Conservation (phyloP, 2,888 invertebrate species). For the Polydesmus complanatus region DNA sequence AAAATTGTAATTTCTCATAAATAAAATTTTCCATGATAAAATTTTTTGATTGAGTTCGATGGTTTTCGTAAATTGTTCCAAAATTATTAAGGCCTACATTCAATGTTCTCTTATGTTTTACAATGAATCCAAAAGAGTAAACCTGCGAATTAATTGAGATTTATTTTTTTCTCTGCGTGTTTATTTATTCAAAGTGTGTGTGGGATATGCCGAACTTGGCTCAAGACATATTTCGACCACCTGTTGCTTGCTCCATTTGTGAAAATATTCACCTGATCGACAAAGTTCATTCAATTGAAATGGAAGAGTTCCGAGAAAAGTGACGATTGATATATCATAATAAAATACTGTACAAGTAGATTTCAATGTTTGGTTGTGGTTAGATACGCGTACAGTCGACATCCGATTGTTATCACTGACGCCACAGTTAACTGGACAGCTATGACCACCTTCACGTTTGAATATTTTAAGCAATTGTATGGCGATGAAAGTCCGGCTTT, state of each 20-base stretch:
- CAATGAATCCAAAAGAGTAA: neutral
- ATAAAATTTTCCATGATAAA: too few relatives aligned
- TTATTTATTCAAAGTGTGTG: constrained; percentile 22
- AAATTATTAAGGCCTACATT: neutral
- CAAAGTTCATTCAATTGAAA: constrained; percentile 50
- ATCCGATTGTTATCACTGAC: constrained; percentile 73
- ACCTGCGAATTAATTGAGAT: neutral
- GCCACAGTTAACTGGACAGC: constrained; percentile 72
- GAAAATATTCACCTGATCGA: constrained; percentile 46
- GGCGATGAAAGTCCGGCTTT: constrained; percentile 33
- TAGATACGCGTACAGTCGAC: constrained; percentile 56
- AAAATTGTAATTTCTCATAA: too few relatives aligned
- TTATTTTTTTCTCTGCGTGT: neutral
- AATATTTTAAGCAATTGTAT: constrained; percentile 62
- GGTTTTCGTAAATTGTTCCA: neutral
- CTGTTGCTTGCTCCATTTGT: constrained; percentile 69
- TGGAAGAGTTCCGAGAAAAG: constrained; percentile 51
- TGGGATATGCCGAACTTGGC: constrained; percentile 25
- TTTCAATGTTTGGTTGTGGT: neutral
- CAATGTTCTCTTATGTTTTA: neutral
- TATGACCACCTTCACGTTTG: constrained; percentile 56
- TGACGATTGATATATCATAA: constrained; percentile 31
- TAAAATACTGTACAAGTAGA: neutral
- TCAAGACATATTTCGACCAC: constrained; percentile 50
- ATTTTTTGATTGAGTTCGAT: too few relatives aligned